Conservation (phyloP, 2,888 invertebrate species). For the Dascillus cervinus region DNA sequence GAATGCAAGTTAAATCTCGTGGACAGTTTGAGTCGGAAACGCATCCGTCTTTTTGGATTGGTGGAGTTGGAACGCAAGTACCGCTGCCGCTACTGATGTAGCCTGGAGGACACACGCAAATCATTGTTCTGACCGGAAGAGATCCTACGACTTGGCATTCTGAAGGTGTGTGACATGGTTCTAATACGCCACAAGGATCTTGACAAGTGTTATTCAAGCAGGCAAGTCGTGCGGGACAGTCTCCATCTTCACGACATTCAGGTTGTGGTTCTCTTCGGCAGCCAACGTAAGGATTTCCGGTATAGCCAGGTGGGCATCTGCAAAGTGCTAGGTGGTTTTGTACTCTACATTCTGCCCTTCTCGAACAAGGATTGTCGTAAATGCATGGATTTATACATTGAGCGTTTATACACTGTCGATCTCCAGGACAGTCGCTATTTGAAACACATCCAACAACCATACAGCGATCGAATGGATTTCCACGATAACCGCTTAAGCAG, state of each 20-base stretch:
- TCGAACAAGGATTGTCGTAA: conserved; percentile 67
- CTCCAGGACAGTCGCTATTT: conserved; percentile 80
- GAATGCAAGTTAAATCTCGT: conserved; percentile 68
- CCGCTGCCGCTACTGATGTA: conserved; percentile 79
- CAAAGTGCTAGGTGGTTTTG: conserved; percentile 80
- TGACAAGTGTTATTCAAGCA: conserved; percentile 77
- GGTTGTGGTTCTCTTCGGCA: conserved; percentile 66
- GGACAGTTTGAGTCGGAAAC: conserved; percentile 71
- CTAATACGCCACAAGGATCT: conserved; percentile 69
- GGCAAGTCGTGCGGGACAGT: conserved; percentile 72
- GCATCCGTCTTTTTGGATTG: conserved; percentile 57
- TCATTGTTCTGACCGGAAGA: conserved; percentile 78
- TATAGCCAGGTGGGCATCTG: conserved; percentile 67
- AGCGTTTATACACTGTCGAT: conserved; percentile 77
- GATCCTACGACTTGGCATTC: conserved; percentile 75
- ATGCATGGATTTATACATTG: conserved; percentile 82
- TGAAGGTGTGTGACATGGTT: conserved; percentile 74
- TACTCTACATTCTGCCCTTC: conserved; percentile 70
- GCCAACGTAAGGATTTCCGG: conserved; percentile 75
- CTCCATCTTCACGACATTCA: conserved; percentile 73
- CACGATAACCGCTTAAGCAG: conserved; percentile 73
- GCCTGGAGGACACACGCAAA: conserved; percentile 83
- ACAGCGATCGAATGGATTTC: conserved; percentile 69
- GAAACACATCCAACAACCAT: conserved; percentile 75
- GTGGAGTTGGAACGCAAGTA: conserved; percentile 66